Percentiles rank a stretch among this genome's conserved stretches.
These are phyloP conservation scores for Melanocharis versteri DNA, from an alignment of 2,113 vertebrate genomes.

Conservation along the genomic window DNA sequence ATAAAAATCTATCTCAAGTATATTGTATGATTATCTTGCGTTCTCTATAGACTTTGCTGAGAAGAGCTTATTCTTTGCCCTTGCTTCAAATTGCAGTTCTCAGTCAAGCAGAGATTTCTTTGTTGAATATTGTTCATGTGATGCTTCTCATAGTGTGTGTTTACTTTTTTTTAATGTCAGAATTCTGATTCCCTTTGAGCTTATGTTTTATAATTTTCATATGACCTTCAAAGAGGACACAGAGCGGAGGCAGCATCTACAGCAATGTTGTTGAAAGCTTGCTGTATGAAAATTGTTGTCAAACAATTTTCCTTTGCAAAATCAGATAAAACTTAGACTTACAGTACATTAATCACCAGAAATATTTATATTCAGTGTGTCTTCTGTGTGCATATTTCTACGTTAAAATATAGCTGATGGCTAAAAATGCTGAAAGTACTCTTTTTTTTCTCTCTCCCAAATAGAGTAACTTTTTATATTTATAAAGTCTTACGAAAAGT, in stretches of 20 bases:
- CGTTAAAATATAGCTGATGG: neutral
- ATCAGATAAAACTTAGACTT: neutral
- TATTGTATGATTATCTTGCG: conserved; percentile 9
- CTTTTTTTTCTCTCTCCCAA: neutral
- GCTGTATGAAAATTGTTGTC: neutral
- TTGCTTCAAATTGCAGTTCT: conserved; percentile 7
- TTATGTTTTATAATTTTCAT: neutral
- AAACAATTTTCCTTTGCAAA: neutral
- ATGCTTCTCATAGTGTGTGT: neutral
- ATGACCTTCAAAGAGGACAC: neutral
- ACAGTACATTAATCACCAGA: neutral
- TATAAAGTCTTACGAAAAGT: neutral
- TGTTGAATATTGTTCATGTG: neutral
- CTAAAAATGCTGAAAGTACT: neutral
- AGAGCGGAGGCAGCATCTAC: neutral
- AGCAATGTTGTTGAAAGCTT: neutral
- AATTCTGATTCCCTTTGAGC: neutral
- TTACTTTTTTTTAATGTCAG: neutral
- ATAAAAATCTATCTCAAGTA: conserved; percentile 30
- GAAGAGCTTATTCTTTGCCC: neutral
- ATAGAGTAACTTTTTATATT: neutral
- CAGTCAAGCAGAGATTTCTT: neutral
- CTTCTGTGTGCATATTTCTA: neutral
- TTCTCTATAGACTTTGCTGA: neutral
- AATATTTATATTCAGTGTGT: neutral